Percentiles rank a stretch among this genome's conserved stretches.
phyloP scores from a whole-genome alignment of 2,113 vertebrate species.

The Canis aureus region DNA sequence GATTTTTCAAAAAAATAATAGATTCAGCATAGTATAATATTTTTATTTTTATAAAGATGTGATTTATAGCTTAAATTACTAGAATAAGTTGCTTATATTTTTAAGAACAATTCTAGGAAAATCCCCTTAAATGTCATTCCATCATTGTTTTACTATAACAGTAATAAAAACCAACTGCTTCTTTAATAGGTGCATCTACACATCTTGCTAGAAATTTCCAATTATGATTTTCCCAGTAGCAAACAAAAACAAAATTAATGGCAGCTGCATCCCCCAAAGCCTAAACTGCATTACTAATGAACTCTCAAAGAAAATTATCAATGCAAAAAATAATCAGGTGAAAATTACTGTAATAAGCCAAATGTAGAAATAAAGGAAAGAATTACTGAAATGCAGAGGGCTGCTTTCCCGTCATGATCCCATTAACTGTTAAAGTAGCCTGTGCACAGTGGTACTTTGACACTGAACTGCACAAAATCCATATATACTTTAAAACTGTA shows the following conservation, averaged over 20 bases:
- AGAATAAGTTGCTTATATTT: slow-evolving; percentile 67
- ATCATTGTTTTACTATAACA: slow-evolving; percentile 81
- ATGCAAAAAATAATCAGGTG: slow-evolving; percentile 85
- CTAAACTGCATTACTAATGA: slow-evolving; percentile 86
- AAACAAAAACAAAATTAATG: slow-evolving; percentile 89
- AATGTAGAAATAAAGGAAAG: slow-evolving; percentile 84
- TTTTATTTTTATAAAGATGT: slow-evolving; percentile 48
- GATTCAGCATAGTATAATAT: slow-evolving; percentile 13
- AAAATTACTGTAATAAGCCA: slow-evolving; percentile 88
- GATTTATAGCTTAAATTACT: slow-evolving; percentile 47
- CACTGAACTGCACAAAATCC: slow-evolving; percentile 73
- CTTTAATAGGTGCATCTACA: slow-evolving; percentile 85
- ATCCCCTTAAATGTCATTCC: slow-evolving; percentile 74
- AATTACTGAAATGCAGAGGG: slow-evolving; percentile 81
- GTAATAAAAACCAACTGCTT: slow-evolving; percentile 84
- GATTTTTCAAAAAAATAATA: fast-evolving
- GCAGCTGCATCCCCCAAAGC: slow-evolving; percentile 83
- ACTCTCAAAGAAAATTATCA: slow-evolving; percentile 84
- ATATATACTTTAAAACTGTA: slow-evolving; percentile 76
- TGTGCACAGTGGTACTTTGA: slow-evolving; percentile 79
- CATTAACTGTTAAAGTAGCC: slow-evolving; percentile 84
- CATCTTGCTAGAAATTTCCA: slow-evolving; percentile 86
- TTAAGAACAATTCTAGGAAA: slow-evolving; percentile 76
- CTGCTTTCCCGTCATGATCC: slow-evolving; percentile 79
- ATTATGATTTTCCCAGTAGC: slow-evolving; percentile 87